phyloP scores from a whole-genome alignment of 2,888 invertebrate species.

The Xestia c-nigrum region DNA sequence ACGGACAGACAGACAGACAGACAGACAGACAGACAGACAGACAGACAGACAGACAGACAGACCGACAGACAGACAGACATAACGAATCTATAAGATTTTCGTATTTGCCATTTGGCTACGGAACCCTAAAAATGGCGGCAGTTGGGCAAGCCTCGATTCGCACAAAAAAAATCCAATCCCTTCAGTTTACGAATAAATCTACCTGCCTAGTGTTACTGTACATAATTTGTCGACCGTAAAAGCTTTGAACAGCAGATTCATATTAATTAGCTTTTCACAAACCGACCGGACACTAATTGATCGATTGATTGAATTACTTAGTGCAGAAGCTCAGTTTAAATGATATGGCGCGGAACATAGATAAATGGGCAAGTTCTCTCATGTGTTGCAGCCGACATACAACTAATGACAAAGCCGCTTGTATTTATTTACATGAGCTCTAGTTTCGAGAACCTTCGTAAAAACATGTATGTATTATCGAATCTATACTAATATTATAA shows the following conservation, averaged over 20 bases:
- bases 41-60: too few species aligned
- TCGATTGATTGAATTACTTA: conserved; percentile 8
- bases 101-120: too few species aligned
- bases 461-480: neutral
- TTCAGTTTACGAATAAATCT: neutral
- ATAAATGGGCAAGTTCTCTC: neutral
- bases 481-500: too few species aligned
- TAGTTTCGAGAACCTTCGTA: neutral
- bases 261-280: neutral
- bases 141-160: too few species aligned
- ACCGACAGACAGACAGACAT: too few species aligned
- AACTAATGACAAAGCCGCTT: neutral
- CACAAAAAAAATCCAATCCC: too few species aligned
- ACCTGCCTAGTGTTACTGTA: neutral
- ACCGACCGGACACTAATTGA: neutral
- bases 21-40: too few species aligned
- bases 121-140: too few species aligned
- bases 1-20: too few species aligned
- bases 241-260: neutral
- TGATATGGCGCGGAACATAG: neutral
- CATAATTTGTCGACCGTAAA: neutral
- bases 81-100: too few species aligned
- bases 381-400: neutral
- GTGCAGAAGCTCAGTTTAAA: neutral
- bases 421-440: neutral